A percentile compares a stretch with the other conserved stretches of the same genome.
Conservation (phyloP, 2,888 invertebrate species). For the Galerucella nymphaeae region DNA sequence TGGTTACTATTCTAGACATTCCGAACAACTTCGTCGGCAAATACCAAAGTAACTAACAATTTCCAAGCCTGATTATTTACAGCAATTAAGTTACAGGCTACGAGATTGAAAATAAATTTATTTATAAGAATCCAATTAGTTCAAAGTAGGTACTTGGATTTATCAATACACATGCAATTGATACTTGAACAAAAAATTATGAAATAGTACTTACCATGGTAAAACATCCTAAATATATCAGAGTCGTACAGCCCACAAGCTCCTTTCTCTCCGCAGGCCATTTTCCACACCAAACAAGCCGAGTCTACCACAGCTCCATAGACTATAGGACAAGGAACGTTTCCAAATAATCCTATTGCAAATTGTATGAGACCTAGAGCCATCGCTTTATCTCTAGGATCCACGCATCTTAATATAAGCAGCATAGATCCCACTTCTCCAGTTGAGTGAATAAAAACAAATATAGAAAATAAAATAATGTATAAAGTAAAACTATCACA, state of each 20-base stretch:
- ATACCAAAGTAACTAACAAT: too few relatives aligned
- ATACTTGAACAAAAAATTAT: neutral
- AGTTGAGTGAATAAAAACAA: slow-evolving; percentile 92
- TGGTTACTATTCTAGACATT: too few relatives aligned
- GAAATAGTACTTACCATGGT: slow-evolving; percentile 73
- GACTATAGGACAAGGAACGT: slow-evolving; percentile 94
- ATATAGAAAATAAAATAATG: slow-evolving; percentile 83
- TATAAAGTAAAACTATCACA: slow-evolving; percentile 86
- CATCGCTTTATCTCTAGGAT: slow-evolving; percentile 94
- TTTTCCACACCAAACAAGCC: slow-evolving; percentile 89
- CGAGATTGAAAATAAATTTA: too few relatives aligned
- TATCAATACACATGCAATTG: too few relatives aligned
- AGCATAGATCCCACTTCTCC: slow-evolving; percentile 93
- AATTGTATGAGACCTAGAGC: slow-evolving; percentile 93
- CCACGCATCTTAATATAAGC: slow-evolving; percentile 89
- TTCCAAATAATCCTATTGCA: slow-evolving; percentile 92
- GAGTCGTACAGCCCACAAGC: slow-evolving; percentile 91
- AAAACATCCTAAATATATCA: slow-evolving; percentile 84
- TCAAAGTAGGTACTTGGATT: too few relatives aligned
- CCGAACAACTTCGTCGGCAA: too few relatives aligned
- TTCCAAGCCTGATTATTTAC: too few relatives aligned
- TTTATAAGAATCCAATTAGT: too few relatives aligned
- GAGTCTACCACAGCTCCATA: slow-evolving; percentile 94
- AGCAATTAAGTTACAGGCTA: too few relatives aligned
- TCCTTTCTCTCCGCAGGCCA: slow-evolving; percentile 81